Evolutionary conservation across 1,140 invertebrate genomes (phyloP), one percentile per base, ranked within the genome.

Genomic region (Drosophila kanapiae): DNA sequence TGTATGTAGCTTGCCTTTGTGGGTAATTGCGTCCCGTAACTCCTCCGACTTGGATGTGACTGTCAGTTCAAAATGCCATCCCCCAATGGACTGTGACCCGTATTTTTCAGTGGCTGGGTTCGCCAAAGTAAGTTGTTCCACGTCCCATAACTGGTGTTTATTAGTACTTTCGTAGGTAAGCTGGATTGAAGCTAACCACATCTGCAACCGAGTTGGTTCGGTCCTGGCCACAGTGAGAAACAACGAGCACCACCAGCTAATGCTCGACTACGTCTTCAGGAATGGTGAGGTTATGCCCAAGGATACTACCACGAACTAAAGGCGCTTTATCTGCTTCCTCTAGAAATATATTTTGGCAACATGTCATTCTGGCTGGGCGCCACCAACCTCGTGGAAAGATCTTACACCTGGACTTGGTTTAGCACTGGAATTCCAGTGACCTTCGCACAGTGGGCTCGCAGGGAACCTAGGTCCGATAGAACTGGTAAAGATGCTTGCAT

Each of bases 311-410:
- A 13, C 0, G 23, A 11, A 45, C 1, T 3, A 40, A n/a, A 13
- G 6, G 6, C 38, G 6, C 14, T 7, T 40, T n/a, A n/a, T n/a
- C 5, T 51, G 0, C n/a, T 43, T n/a, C 6, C 6, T 13, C 0
- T 40, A 83, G 83, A 61, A 42, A 8, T 35, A 11, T 29, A 51
- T 10, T n/a, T 77, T 16, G 76, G 64, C 0, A 43, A 49, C 13
- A 51, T 49, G 18, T 47, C 51, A 1, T 91, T 91, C 27, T 90
- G 86, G 86, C 16, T 91, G 23, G 81, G 71, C 0, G 86, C 70
- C 45, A 91, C 79, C 6, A 82, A 91, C 31, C 31, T 68, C 13
- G 67, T 31, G 3, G 10, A 71, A 16, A 4, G 40, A 1, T 48
- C 11, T 8, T 45, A 64, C 9, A 11, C 49, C 11, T 90, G 86